A percentile compares a stretch with the other conserved stretches of the same genome.
Conservation (phyloP, 2,113 vertebrate species). For the Anoura caudifer region DNA sequence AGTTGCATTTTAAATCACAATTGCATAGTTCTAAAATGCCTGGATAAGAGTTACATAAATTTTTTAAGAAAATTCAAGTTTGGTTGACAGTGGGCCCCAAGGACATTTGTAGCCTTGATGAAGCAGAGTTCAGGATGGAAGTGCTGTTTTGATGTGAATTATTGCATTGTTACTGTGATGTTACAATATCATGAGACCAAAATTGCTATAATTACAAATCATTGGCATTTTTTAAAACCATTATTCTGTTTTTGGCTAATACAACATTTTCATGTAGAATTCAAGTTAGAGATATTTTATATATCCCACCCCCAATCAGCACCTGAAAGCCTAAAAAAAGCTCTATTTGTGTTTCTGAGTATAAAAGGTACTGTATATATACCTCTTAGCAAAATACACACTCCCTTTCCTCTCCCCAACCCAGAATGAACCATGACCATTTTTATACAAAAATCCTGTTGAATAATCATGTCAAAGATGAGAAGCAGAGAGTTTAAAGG, state of each 20-base stretch:
- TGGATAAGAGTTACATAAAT: slow-evolving; percentile 35
- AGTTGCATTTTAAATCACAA: slow-evolving; percentile 63
- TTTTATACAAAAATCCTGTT: slow-evolving; percentile 71
- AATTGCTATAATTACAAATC: slow-evolving; percentile 54
- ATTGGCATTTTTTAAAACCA: slow-evolving; percentile 66
- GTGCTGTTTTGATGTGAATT: slow-evolving; percentile 38
- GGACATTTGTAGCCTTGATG: not conserved
- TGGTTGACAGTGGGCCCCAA: slow-evolving; percentile 54
- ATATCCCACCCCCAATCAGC: slow-evolving; percentile 51
- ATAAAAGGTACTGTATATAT: slow-evolving; percentile 60
- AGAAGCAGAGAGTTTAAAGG: slow-evolving; percentile 62
- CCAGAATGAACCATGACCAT: slow-evolving; percentile 58
- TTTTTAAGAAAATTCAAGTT: slow-evolving; percentile 73
- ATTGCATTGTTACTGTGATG: slow-evolving; percentile 43
- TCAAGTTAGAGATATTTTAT: not conserved
- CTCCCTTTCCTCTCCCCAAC: slow-evolving; percentile 66
- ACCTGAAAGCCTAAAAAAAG: slow-evolving; percentile 64
- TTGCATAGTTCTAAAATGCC: slow-evolving; percentile 71
- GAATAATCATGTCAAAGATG: slow-evolving; percentile 57
- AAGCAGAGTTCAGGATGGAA: slow-evolving; percentile 38
- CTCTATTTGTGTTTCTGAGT: slow-evolving; percentile 63
- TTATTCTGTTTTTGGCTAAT: slow-evolving; percentile 59
- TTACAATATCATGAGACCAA: not conserved
- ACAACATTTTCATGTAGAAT: slow-evolving; percentile 45
- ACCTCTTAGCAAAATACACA: slow-evolving; percentile 53